Base-by-base conservation (phyloP, 2,888 invertebrate species). In the Criorhina ranunculi region DNA sequence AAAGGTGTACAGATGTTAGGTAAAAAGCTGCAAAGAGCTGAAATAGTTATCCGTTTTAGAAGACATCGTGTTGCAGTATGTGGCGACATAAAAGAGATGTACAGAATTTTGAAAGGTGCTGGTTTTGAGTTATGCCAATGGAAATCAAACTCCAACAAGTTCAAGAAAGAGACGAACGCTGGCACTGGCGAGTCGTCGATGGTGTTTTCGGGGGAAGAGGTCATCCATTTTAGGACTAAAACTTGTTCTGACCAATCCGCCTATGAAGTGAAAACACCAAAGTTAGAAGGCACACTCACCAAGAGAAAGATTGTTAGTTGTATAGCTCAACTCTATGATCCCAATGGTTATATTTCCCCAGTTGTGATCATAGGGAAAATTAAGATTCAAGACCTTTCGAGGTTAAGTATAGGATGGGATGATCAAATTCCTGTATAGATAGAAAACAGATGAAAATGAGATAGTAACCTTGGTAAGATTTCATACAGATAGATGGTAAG, bases 331-430 rank as follows among this genome's bases (percentile, higher is more conserved):
- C 44, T 60, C 7, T 76, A 76, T 59, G 76, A 67, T 7, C 67
- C 76, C 6, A 76, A 67, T 12, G 76, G 76, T 0, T 67, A 40
- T n/a, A n/a, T n/a, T n/a, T n/a, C n/a, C n/a, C n/a, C n/a, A n/a
- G n/a, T n/a, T n/a, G n/a, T n/a, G n/a, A n/a, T n/a, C n/a, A n/a
- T n/a, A n/a, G n/a, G n/a, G n/a, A n/a, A n/a, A n/a, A n/a, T n/a
- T n/a, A n/a, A n/a, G 9, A 59, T 67, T 6, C 67, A 76, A 40
- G 42, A 76, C 19, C 37, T 67, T 8, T 59, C 59, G 67, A 55
- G 51, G 7, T 29, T 67, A 19, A 59, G 60, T 17, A 15, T 37
- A 29, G 51, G 19, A 0, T 77, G 67, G 60, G 77, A 77, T 24
- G 66, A 55, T 2, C 31, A 12, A 4, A 9, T 79, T 2, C 64